Conservation (phyloP, 2,113 vertebrate genomes). For the Notothenia rossii region DNA sequence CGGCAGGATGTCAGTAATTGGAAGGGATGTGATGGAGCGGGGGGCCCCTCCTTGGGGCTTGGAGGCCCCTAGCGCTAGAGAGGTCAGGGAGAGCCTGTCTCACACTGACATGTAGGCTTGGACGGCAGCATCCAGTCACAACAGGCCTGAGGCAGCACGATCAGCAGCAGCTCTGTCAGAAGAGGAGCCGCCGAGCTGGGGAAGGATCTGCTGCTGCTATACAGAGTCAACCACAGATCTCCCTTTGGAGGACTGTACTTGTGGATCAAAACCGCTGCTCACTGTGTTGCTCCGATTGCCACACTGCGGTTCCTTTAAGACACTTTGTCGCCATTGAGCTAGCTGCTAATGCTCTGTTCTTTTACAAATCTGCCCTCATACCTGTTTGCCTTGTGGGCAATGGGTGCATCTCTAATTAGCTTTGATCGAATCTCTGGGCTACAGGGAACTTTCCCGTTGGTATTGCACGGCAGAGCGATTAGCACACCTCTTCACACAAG, state of each 20-base stretch:
- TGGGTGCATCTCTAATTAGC: conserved; percentile 63
- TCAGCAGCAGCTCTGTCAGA: conserved; percentile 67
- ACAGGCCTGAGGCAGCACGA: conserved; percentile 76
- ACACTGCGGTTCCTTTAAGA: conserved; percentile 10
- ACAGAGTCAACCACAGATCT: conserved; percentile 45
- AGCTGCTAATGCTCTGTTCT: conserved; percentile 35
- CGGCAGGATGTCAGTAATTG: conserved; percentile 86
- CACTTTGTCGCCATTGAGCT: conserved; percentile 36
- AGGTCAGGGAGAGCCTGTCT: conserved; percentile 80
- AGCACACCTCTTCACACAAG: conserved; percentile 77
- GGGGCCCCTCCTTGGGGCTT: conserved; percentile 77
- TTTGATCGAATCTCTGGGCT: conserved; percentile 69
- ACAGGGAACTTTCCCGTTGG: conserved; percentile 41
- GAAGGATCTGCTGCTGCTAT: conserved; percentile 44
- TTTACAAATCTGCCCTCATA: conserved; percentile 50
- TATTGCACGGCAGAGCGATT: conserved; percentile 65
- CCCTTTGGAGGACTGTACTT: conserved; percentile 29
- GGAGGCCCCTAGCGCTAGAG: conserved; percentile 76
- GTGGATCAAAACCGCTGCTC: conserved; percentile 19
- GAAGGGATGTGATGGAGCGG: conserved; percentile 84
- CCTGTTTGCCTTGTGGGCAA: conserved; percentile 51
- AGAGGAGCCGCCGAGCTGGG: conserved; percentile 46
- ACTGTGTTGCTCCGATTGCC: background rate
- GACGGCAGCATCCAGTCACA: conserved; percentile 80
- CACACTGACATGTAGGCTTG: conserved; percentile 80